Evolutionary conservation across 2,113 vertebrate genomes (phyloP), one percentile per base, ranked within the genome.

Genomic region (Tychaedon coryphoeus): DNA sequence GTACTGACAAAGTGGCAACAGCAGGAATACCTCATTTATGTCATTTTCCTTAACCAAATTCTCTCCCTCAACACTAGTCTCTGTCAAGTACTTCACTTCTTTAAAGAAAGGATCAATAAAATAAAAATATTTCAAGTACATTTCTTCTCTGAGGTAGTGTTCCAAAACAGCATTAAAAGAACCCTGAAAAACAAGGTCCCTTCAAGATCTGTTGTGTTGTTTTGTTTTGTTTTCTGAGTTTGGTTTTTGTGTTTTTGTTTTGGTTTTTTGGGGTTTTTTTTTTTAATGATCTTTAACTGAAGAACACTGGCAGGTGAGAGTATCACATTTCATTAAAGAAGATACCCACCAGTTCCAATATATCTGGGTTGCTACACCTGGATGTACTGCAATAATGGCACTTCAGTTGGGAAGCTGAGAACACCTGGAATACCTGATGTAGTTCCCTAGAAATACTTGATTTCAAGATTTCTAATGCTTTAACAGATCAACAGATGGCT

Each of bases 11-110:
- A 94, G 36, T 50, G 24, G 50, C 42, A 94, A 51, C 76, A 84
- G 86, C 79, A 92, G 67, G 86, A 91, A 84, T 84, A 51, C 45
- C 51, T 92, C 29, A 71, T 92, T 88, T 92, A 47, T 92, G 83
- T 67, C 10, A 86, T 81, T 96, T 89, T 75, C 45, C 61, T 89
- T 87, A 92, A 83, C 57, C 43, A 94, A 67, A 92, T 38, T 64
- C 43, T 77, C 56, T 94, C 33, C 19, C 40, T 86, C 29, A 87
- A 57, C n/a, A 45, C 9, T 77, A 9, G 6, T 50, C 10, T 85
- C 50, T 84, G 86, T 84, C 73, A 93, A 77, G 24, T 78, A 74
- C 19, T 84, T 86, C 42, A 57, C 7, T 66, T 51, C 17, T 77
- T 92, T 91, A 81, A 88, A 64, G 42, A 80, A 86, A 93, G 5